Conservation (phyloP, 1,140 invertebrate species). For the Chlorops oryzae region DNA sequence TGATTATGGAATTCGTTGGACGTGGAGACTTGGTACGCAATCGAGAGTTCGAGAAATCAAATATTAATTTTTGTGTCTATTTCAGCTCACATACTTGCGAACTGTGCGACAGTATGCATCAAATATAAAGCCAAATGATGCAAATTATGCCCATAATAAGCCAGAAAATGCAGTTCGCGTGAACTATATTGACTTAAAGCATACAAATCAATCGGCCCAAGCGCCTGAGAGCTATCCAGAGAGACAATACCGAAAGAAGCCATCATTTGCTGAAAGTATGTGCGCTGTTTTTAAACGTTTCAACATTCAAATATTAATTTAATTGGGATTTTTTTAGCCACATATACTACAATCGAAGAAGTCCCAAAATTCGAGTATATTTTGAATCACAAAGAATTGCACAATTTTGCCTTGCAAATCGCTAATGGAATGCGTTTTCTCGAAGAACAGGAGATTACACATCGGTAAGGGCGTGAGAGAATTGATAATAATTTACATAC, state of each 20-base stretch:
- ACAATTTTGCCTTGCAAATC: constrained; percentile 64
- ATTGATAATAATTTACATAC: too few relatives aligned
- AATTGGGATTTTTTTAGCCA: constrained; percentile 29
- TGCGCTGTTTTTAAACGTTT: too few relatives aligned
- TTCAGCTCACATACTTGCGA: constrained; percentile 32
- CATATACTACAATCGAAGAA: constrained; percentile 33
- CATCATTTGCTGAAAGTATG: constrained; percentile 36
- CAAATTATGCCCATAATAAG: constrained; percentile 20
- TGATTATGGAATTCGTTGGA: constrained; percentile 74
- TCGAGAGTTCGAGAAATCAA: neutral
- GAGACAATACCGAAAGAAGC: constrained; percentile 10
- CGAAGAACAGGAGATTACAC: constrained; percentile 59
- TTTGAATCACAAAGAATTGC: constrained; percentile 55
- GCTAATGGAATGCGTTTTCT: constrained; percentile 65
- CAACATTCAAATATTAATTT: too few relatives aligned
- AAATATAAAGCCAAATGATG: constrained; percentile 22
- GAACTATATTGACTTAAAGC: constrained; percentile 39
- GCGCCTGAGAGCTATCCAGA: neutral
- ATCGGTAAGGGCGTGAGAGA: too few relatives aligned
- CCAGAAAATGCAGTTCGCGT: constrained; percentile 6
- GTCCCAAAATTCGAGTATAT: constrained; percentile 40
- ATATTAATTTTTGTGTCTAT: neutral
- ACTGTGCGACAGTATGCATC: constrained; percentile 26
- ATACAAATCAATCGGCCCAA: constrained; percentile 17
- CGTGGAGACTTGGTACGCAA: constrained; percentile 66